These are phyloP conservation scores for Tricholaema leucomelas DNA, from an alignment of 2,113 vertebrate species.

Conservation along the genomic window DNA sequence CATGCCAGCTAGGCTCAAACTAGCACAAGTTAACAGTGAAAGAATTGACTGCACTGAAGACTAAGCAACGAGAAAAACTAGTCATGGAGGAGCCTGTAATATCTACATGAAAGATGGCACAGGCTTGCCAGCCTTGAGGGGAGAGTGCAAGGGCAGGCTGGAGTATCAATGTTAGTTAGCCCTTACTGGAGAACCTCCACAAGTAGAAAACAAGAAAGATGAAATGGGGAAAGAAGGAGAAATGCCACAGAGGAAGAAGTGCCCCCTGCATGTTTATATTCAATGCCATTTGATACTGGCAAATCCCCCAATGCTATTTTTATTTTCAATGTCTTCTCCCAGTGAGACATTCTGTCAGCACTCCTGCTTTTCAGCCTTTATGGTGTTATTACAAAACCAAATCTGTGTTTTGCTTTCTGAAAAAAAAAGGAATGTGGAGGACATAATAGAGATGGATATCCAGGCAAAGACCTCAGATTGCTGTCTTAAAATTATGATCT, in stretches of 20 bases:
- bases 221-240: not conserved
- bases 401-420: not conserved
- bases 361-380: not conserved
- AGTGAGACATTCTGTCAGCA: not conserved
- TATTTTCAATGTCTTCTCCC: not conserved
- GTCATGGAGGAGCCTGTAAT: not conserved
- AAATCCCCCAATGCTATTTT: not conserved
- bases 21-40: too few relatives aligned
- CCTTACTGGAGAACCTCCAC: not conserved
- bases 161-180: not conserved
- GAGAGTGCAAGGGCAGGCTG: not conserved
- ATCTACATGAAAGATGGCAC: rapidly evolving
- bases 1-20: too few relatives aligned
- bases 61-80: not conserved
- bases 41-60: too few relatives aligned
- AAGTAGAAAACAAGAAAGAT: not conserved
- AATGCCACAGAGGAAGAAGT: rapidly evolving
- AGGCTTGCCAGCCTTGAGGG: not conserved
- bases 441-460: not conserved
- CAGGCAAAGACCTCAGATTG: not conserved
- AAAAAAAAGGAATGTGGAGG: not conserved
- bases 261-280: not conserved
- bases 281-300: not conserved
- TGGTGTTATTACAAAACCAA: not conserved
- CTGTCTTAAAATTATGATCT: not conserved